These are phyloP conservation scores for Conus canariensis DNA, from an alignment of 2,888 invertebrate genomes.

Conservation along the genomic window DNA sequence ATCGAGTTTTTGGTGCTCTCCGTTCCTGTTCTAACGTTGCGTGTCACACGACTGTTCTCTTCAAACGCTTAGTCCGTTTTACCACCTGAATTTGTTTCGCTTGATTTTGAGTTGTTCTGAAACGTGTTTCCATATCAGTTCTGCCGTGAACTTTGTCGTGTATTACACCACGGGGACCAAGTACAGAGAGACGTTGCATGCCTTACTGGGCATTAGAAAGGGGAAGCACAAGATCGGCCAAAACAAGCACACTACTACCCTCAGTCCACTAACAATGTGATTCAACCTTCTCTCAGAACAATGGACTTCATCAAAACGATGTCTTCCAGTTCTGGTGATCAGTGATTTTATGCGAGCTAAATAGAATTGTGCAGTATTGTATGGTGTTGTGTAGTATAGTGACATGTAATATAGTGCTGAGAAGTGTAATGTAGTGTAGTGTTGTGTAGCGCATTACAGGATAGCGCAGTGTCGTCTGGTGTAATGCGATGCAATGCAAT, in stretches of 20 bases:
- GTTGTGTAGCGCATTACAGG: neutral
- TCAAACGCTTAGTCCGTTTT: neutral
- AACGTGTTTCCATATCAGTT: slow-evolving; percentile 1
- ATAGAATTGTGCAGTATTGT: too few species aligned
- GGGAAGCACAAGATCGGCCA: neutral
- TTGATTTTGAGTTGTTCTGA: neutral
- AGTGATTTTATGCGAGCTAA: too few species aligned
- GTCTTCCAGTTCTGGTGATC: too few species aligned
- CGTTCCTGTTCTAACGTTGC: neutral
- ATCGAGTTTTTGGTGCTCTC: slow-evolving; percentile 30
- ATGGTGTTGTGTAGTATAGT: too few species aligned
- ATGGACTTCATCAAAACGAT: too few species aligned
- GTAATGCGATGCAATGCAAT: neutral
- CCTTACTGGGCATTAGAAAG: neutral
- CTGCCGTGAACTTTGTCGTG: slow-evolving; percentile 36
- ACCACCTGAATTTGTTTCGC: neutral
- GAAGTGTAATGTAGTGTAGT: neutral
- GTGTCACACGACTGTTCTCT: slow-evolving; percentile 17
- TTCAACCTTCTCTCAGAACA: too few species aligned
- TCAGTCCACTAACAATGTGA: neutral
- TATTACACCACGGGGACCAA: slow-evolving; percentile 20
- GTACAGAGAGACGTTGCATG: slow-evolving; percentile 27
- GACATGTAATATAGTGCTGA: neutral
- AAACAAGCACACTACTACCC: neutral
- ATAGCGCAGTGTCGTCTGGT: neutral